phyloP scores from a whole-genome alignment of 2,888 invertebrate species.

The Eustalomyia histrio region DNA sequence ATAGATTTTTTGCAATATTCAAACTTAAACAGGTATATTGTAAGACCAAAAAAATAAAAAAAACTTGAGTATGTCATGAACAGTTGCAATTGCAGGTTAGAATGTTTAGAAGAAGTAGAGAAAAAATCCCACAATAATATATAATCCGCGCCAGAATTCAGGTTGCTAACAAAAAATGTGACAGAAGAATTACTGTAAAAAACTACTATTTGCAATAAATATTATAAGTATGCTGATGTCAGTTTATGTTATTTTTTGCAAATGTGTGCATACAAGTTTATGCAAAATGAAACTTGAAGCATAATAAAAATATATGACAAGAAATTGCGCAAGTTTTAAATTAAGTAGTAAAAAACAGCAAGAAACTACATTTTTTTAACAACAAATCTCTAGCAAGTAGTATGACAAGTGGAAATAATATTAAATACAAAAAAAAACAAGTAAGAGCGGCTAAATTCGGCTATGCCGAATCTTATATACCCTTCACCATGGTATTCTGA shows the following conservation, averaged over 20 bases:
- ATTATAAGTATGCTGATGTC: conserved; percentile 45
- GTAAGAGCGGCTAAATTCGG: no score
- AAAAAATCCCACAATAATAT: conserved; percentile 39
- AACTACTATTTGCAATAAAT: conserved; percentile 40
- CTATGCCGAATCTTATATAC: no score
- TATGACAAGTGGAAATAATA: conserved; percentile 50
- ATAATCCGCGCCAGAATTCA: conserved; percentile 1
- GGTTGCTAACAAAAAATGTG: background rate
- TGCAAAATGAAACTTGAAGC: conserved; percentile 58
- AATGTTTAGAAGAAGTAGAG: background rate
- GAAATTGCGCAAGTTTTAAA: conserved; percentile 49
- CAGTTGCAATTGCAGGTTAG: conserved; percentile 50
- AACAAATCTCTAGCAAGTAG: conserved; percentile 23
- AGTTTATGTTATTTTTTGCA: conserved; percentile 26
- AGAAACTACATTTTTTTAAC: background rate
- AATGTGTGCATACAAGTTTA: conserved; percentile 31
- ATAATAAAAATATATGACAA: conserved; percentile 38
- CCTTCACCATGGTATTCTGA: no score
- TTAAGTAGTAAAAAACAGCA: conserved; percentile 12
- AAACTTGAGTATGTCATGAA: conserved; percentile 49
- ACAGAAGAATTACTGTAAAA: conserved; percentile 49
- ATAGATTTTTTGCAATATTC: conserved; percentile 22
- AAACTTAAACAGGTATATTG: conserved; percentile 46
- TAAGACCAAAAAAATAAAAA: conserved; percentile 2
- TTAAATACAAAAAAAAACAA: background rate